Base-by-base conservation (phyloP, 2,113 vertebrate genomes). In the Misgurnus anguillicaudatus region DNA sequence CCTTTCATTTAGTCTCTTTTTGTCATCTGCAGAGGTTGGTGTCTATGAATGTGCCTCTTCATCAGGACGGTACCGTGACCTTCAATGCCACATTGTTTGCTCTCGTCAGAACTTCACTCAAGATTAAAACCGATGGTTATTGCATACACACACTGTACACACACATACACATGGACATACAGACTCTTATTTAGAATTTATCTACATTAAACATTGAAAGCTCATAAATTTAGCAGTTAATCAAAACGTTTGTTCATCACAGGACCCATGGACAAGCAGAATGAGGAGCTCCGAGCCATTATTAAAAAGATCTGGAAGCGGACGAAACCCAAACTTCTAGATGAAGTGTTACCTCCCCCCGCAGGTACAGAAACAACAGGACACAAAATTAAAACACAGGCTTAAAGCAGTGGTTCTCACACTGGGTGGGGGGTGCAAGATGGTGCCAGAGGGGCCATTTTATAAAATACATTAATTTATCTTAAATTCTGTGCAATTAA, bases 291-390 rank as follows among this genome's bases (percentile, higher is more conserved):
- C 62, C 91, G 94, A 58, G 90, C 75, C 4, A 95, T 97, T 81
- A 95, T 97, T 80, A 96, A 93, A 85, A 97, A 97, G 87, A 96
- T 97, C 87, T 97, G 96, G 96, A 97, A 97, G 86, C 87, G 93
- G 45, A 95, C 94, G 78, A 97, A 97, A 75, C 94, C 94, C n/a
- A 97, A 95, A 76, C 89, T 96, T 4, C 86, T 97, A 72, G 95
- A 97, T 53, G 95, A 97, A 78, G 92, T 97, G 47, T 95, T 97
- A 17, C 95, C 95, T 0, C 92, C 92, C 1, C 92, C 94, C 5
- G 91, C 95, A 84, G 95, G 96, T 94, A 82, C 24, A 55, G 10
- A 51, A 38, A 57, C 16, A 36, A 66, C 17, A 14, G 13, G 1
- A n/a, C n/a, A n/a, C n/a, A n/a, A n/a, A n/a, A n/a, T n/a, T n/a